Evolutionary conservation across 2,888 invertebrate genomes (phyloP).

Genomic region (Hirtodrosophila duncani): DNA sequence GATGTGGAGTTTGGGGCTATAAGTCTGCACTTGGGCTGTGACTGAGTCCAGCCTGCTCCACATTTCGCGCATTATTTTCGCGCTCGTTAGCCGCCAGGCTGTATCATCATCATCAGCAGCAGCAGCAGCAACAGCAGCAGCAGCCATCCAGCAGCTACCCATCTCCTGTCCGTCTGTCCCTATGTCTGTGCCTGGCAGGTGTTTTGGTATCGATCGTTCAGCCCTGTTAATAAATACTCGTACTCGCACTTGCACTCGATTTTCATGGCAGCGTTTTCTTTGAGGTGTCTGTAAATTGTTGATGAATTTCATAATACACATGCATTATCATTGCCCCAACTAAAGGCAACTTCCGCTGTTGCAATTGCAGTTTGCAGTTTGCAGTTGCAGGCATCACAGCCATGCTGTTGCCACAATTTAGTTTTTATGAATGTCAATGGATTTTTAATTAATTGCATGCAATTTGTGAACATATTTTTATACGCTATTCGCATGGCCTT

Average conservation of each 20-base stretch:
- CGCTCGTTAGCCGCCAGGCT: slow-evolving; percentile 54
- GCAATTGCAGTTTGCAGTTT: background rate
- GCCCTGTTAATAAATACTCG: slow-evolving; percentile 58
- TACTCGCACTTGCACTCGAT: slow-evolving; percentile 32
- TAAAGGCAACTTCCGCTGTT: slow-evolving; percentile 17
- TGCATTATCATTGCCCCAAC: slow-evolving; percentile 44
- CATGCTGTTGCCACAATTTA: slow-evolving; percentile 64
- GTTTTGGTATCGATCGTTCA: slow-evolving; percentile 50
- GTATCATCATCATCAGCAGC: slow-evolving; percentile 33
- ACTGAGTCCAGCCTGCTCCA: slow-evolving; percentile 40
- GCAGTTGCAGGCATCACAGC: slow-evolving; percentile 5
- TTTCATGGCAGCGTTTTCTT: background rate
- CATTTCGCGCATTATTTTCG: slow-evolving; percentile 68
- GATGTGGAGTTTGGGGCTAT: slow-evolving; percentile 6
- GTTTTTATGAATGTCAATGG: slow-evolving; percentile 70
- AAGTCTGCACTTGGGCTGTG: slow-evolving; percentile 2
- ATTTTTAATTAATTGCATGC: slow-evolving; percentile 66
- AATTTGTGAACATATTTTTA: slow-evolving; percentile 46
- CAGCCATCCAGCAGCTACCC: slow-evolving; percentile 3
- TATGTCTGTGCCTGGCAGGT: slow-evolving; percentile 44
- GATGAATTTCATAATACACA: slow-evolving; percentile 56
- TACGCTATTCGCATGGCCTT: slow-evolving; percentile 11
- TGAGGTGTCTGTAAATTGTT: slow-evolving; percentile 58
- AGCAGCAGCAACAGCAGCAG: slow-evolving; percentile 13
- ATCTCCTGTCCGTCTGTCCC: background rate